Base-by-base conservation (phyloP, 1,140 invertebrate genomes). In the Acromyrmex heyeri region DNA sequence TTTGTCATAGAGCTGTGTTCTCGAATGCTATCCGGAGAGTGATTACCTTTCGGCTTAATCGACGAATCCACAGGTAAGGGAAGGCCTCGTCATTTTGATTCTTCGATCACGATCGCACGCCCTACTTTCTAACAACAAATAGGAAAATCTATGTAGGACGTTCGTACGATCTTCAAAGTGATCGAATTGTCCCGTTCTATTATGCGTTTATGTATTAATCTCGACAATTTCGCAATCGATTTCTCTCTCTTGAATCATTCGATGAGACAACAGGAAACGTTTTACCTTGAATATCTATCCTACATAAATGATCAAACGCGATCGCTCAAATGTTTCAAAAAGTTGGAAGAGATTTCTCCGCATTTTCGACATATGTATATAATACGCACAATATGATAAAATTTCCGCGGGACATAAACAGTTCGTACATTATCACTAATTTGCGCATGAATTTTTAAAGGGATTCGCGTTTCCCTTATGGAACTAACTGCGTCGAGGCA, bases 41-140 rank as follows among this genome's bases (percentile, higher is more conserved):
- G 30, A 34, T 61, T 69, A 81, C 21, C 75, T 62, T 55, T 38
- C 48, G 38, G 44, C 55, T 64, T 53, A 59, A 48, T 48, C 64
- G 27, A 57, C 67, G 83, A 86, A 86, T 81, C 77, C 76, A 67
- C 85, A 64, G 76, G 85, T 70, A 86, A 85, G 85, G 53, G 64
- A 79, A 86, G 64, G 85, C 76, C 73, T 79, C 38, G n/a, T 81
- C 6, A 77, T 77, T 77, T 76, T 77, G 55, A 82, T 82, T 73
- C 14, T 61, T 83, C 38, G 57, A 48, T 73, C 77, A 44, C 62
- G 14, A 78, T 44, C 53, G 34, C 38, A 24, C 55, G 69, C 7
- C 16, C 21, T 24, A n/a, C 53, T 73, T 62, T 83, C 38, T 70
- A 61, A 83, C 38, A 61, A 73, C 67, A 50, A 70, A 34, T 34